Base-by-base conservation (phyloP, 2,113 vertebrate genomes). In the Parus major region DNA sequence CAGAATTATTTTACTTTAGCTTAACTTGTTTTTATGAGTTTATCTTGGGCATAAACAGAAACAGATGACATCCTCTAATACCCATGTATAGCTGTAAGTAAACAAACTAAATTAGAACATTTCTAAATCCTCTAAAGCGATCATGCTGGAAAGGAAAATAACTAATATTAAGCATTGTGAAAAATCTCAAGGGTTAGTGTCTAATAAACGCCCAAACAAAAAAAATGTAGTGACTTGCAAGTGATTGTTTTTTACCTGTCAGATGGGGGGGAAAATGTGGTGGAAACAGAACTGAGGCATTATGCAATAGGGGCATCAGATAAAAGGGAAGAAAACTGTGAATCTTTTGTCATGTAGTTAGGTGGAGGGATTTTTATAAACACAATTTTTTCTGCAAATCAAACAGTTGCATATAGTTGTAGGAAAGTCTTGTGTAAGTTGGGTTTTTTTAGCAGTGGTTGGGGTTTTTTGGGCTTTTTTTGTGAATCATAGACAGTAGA, bases 371-470 rank as follows among this genome's bases (percentile, higher is more conserved):
- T 50, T 57, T 75, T 50, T 21, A 33, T 23, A 81, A 68, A 66
- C 18, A 6, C 13, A 15, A 4, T 55, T 85, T 75, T 6, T 24
- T 82, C 65, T 41, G 4, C 12, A 10, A 22, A 1, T 59, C 7
- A n/a, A 56, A 60, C 57, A 84, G 12, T 29, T 87, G 16, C 22
- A 33, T 52, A 33, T 66, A 81, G 84, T 7, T 24, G 12, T 63
- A 70, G 28, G 31, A 60, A 86, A 47, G 6, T 60, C 39, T 47
- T 75, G 12, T 75, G n/a, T 36, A 50, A 50, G 12, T 18, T 65
- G 36, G 10, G 0, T 0, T 12, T 36, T 68, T 61, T 53, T 71
- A 21, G 9, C 25, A 12, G 46, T 36, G 28, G 5, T 68, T 20
- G 5, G 5, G 4, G 1, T 7, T 33, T 29, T 31, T 50, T 4